phyloP scores from a whole-genome alignment of 2,113 vertebrate species.

The Sceloporus tristichus region DNA sequence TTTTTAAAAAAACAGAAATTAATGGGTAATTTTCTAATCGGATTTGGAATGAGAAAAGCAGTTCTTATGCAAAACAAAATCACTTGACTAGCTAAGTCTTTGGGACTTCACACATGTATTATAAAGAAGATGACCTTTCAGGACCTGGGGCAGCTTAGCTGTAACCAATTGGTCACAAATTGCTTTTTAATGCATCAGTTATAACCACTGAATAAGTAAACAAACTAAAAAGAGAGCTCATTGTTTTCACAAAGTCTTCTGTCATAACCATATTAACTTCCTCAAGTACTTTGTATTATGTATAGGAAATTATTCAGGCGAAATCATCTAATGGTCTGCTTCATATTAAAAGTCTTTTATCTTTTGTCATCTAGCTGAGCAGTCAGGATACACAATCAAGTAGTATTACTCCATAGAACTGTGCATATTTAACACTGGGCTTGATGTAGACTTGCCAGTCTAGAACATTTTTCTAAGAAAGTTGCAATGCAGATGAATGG shows the following conservation, averaged over 20 bases:
- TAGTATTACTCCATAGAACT: not conserved
- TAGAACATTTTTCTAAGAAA: not conserved
- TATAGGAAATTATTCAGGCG: too few relatives aligned
- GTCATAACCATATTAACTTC: constrained; percentile 24
- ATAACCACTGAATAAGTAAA: constrained; percentile 46
- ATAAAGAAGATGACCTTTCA: constrained; percentile 44
- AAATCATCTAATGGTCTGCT: constrained; percentile 22
- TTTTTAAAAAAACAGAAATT: not conserved
- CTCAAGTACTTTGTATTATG: not conserved
- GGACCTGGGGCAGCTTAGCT: constrained; percentile 31
- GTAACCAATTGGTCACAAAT: constrained; percentile 24
- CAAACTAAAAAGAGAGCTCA: constrained; percentile 17
- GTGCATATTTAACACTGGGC: not conserved
- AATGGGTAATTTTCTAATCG: constrained; percentile 21
- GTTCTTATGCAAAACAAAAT: constrained; percentile 21
- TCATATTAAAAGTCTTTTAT: constrained; percentile 49
- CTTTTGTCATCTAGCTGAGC: constrained; percentile 32
- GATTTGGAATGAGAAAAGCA: not conserved
- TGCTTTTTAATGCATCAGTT: constrained; percentile 19
- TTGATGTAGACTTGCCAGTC: constrained; percentile 35
- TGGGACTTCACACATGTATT: constrained; percentile 19
- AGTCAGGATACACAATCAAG: constrained; percentile 17
- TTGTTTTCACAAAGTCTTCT: constrained; percentile 11
- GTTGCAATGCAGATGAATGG: not conserved
- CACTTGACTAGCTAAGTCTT: constrained; percentile 39